These are phyloP conservation scores for Crepidodera aurea DNA, from an alignment of 2,888 invertebrate species.

Conservation along the genomic window DNA sequence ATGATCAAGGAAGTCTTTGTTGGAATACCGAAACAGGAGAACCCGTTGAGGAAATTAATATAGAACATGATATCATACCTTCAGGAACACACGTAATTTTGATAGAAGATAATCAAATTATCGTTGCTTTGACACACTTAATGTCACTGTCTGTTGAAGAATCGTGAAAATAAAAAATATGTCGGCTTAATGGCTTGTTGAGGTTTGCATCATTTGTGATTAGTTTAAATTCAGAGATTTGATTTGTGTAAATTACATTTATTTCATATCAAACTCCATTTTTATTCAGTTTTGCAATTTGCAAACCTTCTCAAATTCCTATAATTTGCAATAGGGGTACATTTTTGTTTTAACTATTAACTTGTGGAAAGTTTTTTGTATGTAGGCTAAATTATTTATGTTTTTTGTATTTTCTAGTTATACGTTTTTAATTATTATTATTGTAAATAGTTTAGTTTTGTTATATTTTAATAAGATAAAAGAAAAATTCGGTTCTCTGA, in stretches of 20 bases:
- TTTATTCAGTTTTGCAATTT: too few species aligned
- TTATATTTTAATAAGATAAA: neutral
- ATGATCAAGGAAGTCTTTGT: conserved; percentile 56
- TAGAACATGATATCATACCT: conserved; percentile 53
- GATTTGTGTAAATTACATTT: too few species aligned
- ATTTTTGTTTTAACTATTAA: neutral
- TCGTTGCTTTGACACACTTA: conserved; percentile 54
- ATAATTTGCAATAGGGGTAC: neutral
- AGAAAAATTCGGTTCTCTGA: neutral
- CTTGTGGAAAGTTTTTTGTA: neutral
- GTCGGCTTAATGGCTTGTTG: neutral
- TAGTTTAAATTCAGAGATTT: too few species aligned
- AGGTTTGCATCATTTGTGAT: neutral
- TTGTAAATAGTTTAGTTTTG: neutral
- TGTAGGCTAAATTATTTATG: neutral
- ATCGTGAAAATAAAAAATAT: conserved; percentile 18
- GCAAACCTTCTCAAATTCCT: too few species aligned
- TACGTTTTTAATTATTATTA: neutral
- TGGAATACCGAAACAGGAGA: conserved; percentile 59
- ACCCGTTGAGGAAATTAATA: conserved; percentile 52
- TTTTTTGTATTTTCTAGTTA: neutral
- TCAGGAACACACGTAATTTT: conserved; percentile 56
- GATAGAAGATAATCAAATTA: conserved; percentile 52
- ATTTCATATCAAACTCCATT: too few species aligned
- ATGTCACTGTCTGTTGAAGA: conserved; percentile 40